A percentile compares a stretch with the other conserved stretches of the same genome.
These are phyloP conservation scores for Cydia fagiglandana DNA, from an alignment of 1,140 invertebrate genomes.

Conservation along the genomic window DNA sequence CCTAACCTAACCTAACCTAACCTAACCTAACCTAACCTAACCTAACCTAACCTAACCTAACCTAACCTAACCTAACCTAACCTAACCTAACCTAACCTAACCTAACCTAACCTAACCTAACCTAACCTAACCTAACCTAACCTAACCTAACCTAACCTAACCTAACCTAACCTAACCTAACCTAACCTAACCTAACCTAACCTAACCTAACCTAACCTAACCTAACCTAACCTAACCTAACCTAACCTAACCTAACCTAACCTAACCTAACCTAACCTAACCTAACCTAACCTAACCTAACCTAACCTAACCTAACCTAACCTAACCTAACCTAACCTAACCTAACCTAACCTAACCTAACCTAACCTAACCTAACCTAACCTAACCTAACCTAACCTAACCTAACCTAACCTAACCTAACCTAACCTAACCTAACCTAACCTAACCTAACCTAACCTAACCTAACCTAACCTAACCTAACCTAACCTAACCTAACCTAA, in stretches of 20 bases:
- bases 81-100: conserved; percentile 15
- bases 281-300: conserved; percentile 28
- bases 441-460: conserved; percentile 20
- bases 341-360: conserved; percentile 17
- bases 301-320: conserved; percentile 27
- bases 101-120: conserved; percentile 40
- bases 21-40: too few species aligned
- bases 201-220: conserved; percentile 30
- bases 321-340: conserved; percentile 10
- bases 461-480: conserved; percentile 12
- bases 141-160: conserved; percentile 43
- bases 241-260: conserved; percentile 36
- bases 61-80: too few species aligned
- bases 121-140: conserved; percentile 52
- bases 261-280: conserved; percentile 38
- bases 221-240: conserved; percentile 30
- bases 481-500: conserved; percentile 33
- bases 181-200: conserved; percentile 31
- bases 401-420: conserved; percentile 24
- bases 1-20: too few species aligned
- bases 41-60: too few species aligned
- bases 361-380: conserved; percentile 18
- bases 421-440: conserved; percentile 27
- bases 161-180: conserved; percentile 23
- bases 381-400: conserved; percentile 28